Base-by-base conservation (phyloP, 2,797 vertebrate species). In the Pipistrellus pipistrellus region DNA sequence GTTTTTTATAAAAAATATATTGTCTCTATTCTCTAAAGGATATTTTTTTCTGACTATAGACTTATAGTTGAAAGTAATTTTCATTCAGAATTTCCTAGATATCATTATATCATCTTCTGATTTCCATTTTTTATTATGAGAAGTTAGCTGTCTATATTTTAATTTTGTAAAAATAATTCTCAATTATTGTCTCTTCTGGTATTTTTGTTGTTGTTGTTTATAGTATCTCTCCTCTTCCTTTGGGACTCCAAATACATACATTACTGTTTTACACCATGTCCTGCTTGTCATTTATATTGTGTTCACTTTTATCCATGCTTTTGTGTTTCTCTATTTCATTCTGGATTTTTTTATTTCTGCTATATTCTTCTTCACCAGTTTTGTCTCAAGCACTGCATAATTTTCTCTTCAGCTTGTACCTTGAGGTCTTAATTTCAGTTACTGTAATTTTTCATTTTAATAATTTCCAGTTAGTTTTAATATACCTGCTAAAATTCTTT, bases 111-210 rank as follows among this genome's bases (percentile, higher is more conserved):
- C 78, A 80, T 53, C 27, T 80, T 48, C 53, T 62, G 8, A n/a
- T 51, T 80, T 59, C 25, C 35, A 80, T 20, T 25, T 1, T 90
- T 90, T 90, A 85, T 90, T 55, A n/a, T 59, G 10, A 93, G 14
- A 94, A 94, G 15, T 57, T 30, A n/a, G 10, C 4, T 41, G 25
- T 20, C 13, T 41, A 44, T 62, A 27, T 55, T 55, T 83, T 48
- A 88, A 35, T 85, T 91, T 75, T 62, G 6, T 76, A 48, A 64
- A 64, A 41, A 41, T 41, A 41, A 38, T 88, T 82, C 30, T 93
- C 32, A 51, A 38, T 4, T 3, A 32, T 57, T 86, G 71, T 48
- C 17, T 82, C 27, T 82, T 41, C 17, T 82, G 44, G 10, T 53
- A 80, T 48, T 84, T 44, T 44, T 44, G 44, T 44, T 23, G 17